Evolutionary conservation across 2,113 vertebrate genomes (phyloP).

Genomic region (Brevimyrus niger): DNA sequence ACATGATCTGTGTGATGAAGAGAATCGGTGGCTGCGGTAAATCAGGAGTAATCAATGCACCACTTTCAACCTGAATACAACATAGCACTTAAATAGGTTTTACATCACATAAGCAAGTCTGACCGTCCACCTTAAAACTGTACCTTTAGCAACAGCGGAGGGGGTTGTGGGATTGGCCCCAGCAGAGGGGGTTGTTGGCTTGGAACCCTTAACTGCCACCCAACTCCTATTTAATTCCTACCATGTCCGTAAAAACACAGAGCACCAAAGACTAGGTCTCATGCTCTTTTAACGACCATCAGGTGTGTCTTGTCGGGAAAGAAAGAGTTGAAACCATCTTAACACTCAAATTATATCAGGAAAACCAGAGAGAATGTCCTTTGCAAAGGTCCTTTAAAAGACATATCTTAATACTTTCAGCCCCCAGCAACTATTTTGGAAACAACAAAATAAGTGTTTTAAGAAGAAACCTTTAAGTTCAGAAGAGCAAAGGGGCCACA

Average conservation of each 20-base stretch:
- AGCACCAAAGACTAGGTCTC: neutral
- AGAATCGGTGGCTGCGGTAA: neutral
- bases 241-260: neutral
- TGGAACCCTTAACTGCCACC: neutral
- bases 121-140: neutral
- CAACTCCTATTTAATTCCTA: neutral
- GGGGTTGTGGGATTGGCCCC: neutral
- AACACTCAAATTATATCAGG: neutral
- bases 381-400: neutral
- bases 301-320: neutral
- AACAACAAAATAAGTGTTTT: neutral
- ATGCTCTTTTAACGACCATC: neutral
- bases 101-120: neutral
- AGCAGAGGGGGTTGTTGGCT: neutral
- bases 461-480: neutral
- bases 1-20: conserved; percentile 75
- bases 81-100: neutral
- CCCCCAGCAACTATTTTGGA: neutral
- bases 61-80: neutral
- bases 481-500: neutral
- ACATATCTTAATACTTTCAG: neutral
- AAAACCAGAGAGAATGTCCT: neutral
- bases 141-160: neutral
- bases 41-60: neutral
- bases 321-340: neutral